Evolutionary conservation across 1,140 invertebrate species (phyloP).

Genomic region (Pseudomyrmex gracilis): DNA sequence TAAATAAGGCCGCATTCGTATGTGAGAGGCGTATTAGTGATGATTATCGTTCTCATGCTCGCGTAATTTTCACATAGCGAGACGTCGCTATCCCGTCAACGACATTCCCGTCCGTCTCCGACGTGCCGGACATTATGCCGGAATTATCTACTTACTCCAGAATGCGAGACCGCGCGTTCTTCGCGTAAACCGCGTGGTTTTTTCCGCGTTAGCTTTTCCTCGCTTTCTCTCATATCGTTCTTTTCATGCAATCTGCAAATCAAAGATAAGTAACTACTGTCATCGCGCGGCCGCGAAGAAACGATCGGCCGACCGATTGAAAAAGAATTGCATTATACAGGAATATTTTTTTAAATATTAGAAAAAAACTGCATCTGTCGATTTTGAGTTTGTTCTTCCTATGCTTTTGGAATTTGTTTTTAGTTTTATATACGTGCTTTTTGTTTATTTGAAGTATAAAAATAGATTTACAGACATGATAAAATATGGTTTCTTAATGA

Average conservation of each 20-base stretch:
- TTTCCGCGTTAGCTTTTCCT: slow-evolving; percentile 42
- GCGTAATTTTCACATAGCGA: slow-evolving; percentile 74
- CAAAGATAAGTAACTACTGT: slow-evolving; percentile 52
- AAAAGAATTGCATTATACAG: too few species aligned
- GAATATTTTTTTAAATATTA: too few species aligned
- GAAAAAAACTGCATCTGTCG: too few species aligned
- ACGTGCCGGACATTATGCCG: slow-evolving; percentile 39
- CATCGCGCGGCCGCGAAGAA: neutral
- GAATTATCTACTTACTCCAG: slow-evolving; percentile 77
- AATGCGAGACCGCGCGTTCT: slow-evolving; percentile 65
- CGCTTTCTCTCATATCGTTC: slow-evolving; percentile 52
- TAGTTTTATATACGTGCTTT: too few species aligned
- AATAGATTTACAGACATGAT: neutral
- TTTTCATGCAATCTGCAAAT: slow-evolving; percentile 8
- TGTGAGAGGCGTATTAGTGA: slow-evolving; percentile 65
- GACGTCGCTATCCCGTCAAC: slow-evolving; percentile 57
- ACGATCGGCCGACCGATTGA: neutral
- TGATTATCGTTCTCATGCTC: slow-evolving; percentile 69
- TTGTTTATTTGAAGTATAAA: too few species aligned
- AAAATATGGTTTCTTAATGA: slow-evolving; percentile 3
- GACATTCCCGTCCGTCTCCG: slow-evolving; percentile 63
- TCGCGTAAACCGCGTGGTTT: slow-evolving; percentile 42
- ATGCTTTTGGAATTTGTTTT: too few species aligned
- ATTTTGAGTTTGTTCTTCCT: too few species aligned
- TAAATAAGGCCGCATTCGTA: slow-evolving; percentile 57